Percentiles rank a stretch among this genome's conserved stretches.
Conservation (phyloP, 2,797 vertebrate genomes). For the Phoeniculus purpureus region DNA sequence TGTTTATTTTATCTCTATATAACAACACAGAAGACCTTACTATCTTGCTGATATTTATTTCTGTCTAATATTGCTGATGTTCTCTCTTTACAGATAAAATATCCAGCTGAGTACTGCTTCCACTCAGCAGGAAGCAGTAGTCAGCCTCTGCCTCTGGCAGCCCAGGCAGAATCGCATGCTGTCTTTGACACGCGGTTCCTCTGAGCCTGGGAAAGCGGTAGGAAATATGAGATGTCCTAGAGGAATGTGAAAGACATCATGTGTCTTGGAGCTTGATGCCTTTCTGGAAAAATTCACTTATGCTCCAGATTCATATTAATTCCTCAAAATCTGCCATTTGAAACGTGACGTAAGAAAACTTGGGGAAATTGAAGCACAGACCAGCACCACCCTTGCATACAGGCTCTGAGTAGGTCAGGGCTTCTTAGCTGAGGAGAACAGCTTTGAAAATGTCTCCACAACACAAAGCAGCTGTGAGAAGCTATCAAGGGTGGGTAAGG, state of each 20-base stretch:
- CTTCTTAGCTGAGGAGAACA: not conserved
- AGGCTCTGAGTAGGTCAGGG: not conserved
- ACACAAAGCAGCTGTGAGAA: constrained; percentile 30
- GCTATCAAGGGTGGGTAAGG: not conserved
- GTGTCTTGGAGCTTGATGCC: not conserved
- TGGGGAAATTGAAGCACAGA: not conserved
- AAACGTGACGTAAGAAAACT: not conserved
- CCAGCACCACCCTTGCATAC: not conserved
- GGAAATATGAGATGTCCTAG: constrained; percentile 20
- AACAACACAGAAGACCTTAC: not conserved
- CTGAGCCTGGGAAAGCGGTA: constrained; percentile 18
- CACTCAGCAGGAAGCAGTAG: not conserved
- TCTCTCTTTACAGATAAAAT: too few species aligned
- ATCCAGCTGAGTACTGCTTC: too few species aligned
- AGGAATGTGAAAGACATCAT: constrained; percentile 6
- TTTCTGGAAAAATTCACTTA: constrained; percentile 3
- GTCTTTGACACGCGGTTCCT: not conserved
- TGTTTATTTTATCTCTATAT: too few species aligned
- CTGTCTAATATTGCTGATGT: too few species aligned
- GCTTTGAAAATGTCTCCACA: not conserved
- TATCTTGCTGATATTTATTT: too few species aligned
- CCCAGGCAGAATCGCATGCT: accelerated
- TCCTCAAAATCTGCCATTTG: not conserved
- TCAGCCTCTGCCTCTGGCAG: not conserved
- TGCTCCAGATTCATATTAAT: not conserved